These are phyloP conservation scores for Thinocorus orbignyianus DNA, from an alignment of 2,113 vertebrate genomes.

Conservation along the genomic window DNA sequence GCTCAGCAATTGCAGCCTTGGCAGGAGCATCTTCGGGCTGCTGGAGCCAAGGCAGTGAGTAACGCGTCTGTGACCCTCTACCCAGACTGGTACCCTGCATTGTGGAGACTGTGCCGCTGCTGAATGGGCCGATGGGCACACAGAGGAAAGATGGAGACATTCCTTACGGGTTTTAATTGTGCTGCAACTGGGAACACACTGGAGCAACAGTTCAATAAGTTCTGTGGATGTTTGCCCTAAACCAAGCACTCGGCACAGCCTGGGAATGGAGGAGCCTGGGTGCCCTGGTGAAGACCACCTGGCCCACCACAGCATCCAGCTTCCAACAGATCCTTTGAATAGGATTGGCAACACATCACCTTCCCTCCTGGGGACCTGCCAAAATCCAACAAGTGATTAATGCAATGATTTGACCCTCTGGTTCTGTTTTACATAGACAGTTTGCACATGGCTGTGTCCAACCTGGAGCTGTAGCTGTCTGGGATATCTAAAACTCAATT, in stretches of 20 bases:
- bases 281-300: neutral
- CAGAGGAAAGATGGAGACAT: neutral
- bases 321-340: neutral
- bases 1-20: neutral
- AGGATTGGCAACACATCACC: accelerated
- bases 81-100: neutral
- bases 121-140: neutral
- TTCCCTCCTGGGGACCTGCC: neutral
- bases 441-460: neutral
- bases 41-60: neutral
- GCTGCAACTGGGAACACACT: neutral
- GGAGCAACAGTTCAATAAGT: neutral
- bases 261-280: accelerated
- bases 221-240: neutral
- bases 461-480: neutral
- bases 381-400: neutral
- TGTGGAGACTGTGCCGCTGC: neutral
- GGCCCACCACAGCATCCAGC: no score
- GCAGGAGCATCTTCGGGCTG: neutral
- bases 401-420: neutral
- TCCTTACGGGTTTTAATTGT: neutral
- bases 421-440: neutral
- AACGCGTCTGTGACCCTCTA: neutral
- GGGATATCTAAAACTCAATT: neutral
- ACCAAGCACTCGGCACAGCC: neutral